Conservation (phyloP, 2,888 invertebrate species). For the Lycaena phlaeas region DNA sequence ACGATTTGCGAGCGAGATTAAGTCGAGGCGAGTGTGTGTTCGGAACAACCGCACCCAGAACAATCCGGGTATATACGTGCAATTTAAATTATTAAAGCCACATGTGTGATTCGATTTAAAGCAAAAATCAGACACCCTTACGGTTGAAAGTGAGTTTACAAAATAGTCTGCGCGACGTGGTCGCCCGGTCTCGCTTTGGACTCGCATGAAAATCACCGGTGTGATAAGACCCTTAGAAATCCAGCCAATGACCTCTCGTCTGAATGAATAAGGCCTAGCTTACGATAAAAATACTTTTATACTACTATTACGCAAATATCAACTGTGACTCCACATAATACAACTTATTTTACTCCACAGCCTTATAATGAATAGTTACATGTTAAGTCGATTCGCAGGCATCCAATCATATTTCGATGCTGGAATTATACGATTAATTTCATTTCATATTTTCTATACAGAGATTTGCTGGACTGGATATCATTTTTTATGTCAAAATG, state of each 20-base stretch:
- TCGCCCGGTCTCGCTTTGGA: too few relatives aligned
- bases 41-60: too few relatives aligned
- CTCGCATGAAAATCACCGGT: too few relatives aligned
- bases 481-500: neutral
- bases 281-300: constrained; percentile 26
- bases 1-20: too few relatives aligned
- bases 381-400: constrained; percentile 31
- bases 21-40: too few relatives aligned
- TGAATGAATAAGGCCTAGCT: constrained; percentile 25
- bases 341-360: constrained; percentile 14
- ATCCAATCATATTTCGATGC: constrained; percentile 29
- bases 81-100: too few relatives aligned
- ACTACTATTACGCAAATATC: constrained; percentile 13
- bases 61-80: too few relatives aligned
- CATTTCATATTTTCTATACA: constrained; percentile 16
- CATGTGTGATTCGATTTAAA: too few relatives aligned
- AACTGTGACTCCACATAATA: constrained; percentile 18
- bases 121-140: too few relatives aligned
- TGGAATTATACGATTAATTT: constrained; percentile 27
- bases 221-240: too few relatives aligned
- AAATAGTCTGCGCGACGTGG: too few relatives aligned
- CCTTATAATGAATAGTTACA: constrained; percentile 28
- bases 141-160: too few relatives aligned
- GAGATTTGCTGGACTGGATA: constrained; percentile 5
- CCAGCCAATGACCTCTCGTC: constrained; percentile 28